Conservation (phyloP, 2,797 vertebrate species). For the Mycteria americana region DNA sequence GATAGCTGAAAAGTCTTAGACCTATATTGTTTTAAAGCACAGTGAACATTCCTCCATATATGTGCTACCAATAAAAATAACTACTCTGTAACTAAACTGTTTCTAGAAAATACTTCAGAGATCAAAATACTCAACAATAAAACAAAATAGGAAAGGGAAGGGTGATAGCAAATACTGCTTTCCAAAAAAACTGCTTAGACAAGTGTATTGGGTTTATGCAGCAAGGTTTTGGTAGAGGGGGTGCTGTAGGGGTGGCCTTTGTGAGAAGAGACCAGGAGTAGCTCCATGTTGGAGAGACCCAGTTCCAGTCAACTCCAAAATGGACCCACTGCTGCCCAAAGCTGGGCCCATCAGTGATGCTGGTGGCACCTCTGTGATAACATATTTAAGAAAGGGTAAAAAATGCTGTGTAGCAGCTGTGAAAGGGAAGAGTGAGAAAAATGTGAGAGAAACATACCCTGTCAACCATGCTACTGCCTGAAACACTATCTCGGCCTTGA, state of each 20-base stretch:
- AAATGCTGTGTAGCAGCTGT: not conserved
- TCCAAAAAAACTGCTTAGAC: not conserved
- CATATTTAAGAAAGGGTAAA: not conserved
- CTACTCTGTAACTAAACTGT: not conserved
- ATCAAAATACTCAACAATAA: not conserved
- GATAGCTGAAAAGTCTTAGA: not conserved
- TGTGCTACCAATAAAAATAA: not conserved
- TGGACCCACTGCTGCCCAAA: not conserved
- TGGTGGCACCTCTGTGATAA: not conserved
- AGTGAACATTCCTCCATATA: not conserved
- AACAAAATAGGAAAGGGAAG: not conserved
- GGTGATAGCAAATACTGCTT: not conserved
- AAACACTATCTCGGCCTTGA: not conserved
- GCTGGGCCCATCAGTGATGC: not conserved
- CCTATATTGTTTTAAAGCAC: not conserved
- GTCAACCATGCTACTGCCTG: not conserved
- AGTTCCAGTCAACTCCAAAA: not conserved
- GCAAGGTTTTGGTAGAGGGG: not conserved
- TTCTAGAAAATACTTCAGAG: not conserved
- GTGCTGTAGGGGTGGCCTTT: not conserved
- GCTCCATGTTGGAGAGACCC: accelerated
- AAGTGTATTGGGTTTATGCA: not conserved
- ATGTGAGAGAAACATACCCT: not conserved
- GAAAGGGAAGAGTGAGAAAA: not conserved
- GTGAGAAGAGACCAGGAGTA: not conserved